Conservation (phyloP, 1,140 invertebrate species). For the Trichoplusia ni region DNA sequence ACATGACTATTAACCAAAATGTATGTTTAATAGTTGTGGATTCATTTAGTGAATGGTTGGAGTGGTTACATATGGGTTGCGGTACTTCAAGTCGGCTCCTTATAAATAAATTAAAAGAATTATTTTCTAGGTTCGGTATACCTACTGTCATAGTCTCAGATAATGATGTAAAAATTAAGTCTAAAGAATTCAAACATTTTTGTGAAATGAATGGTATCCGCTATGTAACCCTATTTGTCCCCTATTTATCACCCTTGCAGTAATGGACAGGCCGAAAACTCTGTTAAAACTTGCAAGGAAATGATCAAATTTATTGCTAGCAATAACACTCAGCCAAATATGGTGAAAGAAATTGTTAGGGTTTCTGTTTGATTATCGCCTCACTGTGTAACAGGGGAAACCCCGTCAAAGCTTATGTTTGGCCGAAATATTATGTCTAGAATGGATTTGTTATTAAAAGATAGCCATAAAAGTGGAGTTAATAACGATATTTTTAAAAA, state of each 20-base stretch:
- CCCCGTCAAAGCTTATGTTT: background rate
- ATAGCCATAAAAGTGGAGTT: background rate
- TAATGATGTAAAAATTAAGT: background rate
- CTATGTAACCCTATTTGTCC: background rate
- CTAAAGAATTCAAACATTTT: background rate
- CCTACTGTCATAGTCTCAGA: background rate
- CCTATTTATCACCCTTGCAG: background rate
- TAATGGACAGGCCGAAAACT: background rate
- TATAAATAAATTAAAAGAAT: background rate
- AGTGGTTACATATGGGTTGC: background rate
- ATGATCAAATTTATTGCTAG: background rate
- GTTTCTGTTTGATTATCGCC: background rate
- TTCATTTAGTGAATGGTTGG: background rate
- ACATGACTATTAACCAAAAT: background rate
- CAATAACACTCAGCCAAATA: background rate
- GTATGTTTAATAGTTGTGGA: background rate
- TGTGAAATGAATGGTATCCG: background rate
- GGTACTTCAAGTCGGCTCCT: background rate
- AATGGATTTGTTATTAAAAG: background rate
- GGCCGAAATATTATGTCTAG: background rate
- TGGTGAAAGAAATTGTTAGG: background rate
- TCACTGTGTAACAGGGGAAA: background rate
- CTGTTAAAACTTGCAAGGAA: background rate
- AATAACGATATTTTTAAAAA: background rate
- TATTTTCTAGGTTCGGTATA: background rate